Evolutionary conservation across 2,888 invertebrate genomes (phyloP), one percentile per base, ranked within the genome.

Genomic region (Pasiphila rectangulata): DNA sequence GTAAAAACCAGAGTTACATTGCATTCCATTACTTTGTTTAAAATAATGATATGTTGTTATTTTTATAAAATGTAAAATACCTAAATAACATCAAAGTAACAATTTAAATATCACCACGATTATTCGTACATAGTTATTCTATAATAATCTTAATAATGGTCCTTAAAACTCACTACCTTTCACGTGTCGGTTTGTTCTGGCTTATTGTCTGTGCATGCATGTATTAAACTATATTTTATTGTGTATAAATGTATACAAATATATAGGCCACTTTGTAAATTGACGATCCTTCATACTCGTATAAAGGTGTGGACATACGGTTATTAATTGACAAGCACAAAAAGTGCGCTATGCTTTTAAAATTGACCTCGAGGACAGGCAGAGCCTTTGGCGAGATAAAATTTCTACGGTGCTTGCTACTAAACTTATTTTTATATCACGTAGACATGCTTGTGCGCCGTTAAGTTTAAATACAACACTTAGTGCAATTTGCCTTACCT

Each of bases 1-100:
- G n/a, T n/a, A n/a, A n/a, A n/a, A n/a, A 32, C 17, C 16, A 16
- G 4, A 16, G 17, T 10, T 10, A 16, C 21, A 21, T 21, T 35
- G 52, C 53, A 59, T 59, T 60, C 64, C 65, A 69, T 66, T 66
- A 69, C 67, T 51, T 59, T 72, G 75, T 81, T 82, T 81, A 72
- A 77, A 78, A 79, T 79, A 82, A 84, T 86, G 85, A 87, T 86
- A 87, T 85, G 86, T 83, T 79, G 67, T 79, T 80, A 82, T 36
- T 40, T 67, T 72, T 78, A 21, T 15, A 13, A 12, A 5, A 72
- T 79, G 73, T 81, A 80, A 59, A 69, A 75, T 74, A 79, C 75
- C 71, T 77, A 77, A 77, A 73, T 63, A 80, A 79, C 75, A 77
- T 82, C 74, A 78, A 83, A 78, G 76, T 80, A 83, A 83, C 78